A percentile compares a stretch with the other conserved stretches of the same genome.
Evolutionary conservation across 2,797 vertebrate species (phyloP).

Genomic region (Pipistrellus kuhlii): DNA sequence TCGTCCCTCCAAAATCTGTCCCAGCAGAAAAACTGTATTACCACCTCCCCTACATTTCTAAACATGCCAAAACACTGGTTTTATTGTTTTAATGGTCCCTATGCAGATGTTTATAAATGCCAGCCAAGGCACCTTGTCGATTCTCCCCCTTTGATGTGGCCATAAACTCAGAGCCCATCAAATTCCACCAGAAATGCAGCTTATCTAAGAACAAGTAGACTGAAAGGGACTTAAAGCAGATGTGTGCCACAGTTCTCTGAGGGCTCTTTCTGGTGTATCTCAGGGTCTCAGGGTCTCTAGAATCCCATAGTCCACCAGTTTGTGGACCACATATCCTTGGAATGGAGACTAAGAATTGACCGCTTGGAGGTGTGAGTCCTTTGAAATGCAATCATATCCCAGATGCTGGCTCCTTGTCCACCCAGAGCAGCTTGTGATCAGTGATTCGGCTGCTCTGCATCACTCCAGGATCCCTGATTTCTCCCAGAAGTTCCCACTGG

Average conservation of each 20-base stretch:
- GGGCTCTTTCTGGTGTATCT: not conserved
- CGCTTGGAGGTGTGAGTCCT: not conserved
- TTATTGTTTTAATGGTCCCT: constrained; percentile 34
- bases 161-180: constrained; percentile 46
- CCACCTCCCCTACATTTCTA: not conserved
- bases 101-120: not conserved
- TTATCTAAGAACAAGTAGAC: not conserved
- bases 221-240: constrained; percentile 15
- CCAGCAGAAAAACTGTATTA: not conserved
- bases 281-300: not conserved
- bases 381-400: not conserved
- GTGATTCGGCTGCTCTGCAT: not conserved
- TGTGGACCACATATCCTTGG: not conserved
- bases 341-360: not conserved
- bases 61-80: constrained; percentile 54
- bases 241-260: not conserved
- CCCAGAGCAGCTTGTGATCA: not conserved
- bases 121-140: not conserved
- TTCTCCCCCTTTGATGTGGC: not conserved
- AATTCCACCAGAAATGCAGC: constrained; percentile 15
- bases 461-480: constrained; percentile 29
- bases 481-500: constrained; percentile 10
- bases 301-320: not conserved
- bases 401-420: not conserved
- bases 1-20: not conserved